Evolutionary conservation across 2,888 invertebrate genomes (phyloP).

Genomic region (Catocala fraxini): DNA sequence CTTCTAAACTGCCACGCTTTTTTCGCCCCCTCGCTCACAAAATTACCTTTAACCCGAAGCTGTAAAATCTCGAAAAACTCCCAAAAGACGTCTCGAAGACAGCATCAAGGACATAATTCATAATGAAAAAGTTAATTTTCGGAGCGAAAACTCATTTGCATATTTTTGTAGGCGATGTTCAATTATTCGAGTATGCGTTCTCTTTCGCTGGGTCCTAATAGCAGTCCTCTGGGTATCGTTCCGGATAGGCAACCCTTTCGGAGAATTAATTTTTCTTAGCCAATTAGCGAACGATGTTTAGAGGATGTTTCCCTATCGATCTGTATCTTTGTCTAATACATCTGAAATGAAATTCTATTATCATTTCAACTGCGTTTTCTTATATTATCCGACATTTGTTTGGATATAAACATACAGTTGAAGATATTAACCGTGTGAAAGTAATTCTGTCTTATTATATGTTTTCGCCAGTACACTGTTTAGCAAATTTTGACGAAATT

Average conservation of each 20-base stretch:
- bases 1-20: slow-evolving; percentile 56
- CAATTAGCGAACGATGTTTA: slow-evolving; percentile 80
- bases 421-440: no score
- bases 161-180: slow-evolving; percentile 81
- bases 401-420: no score
- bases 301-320: slow-evolving; percentile 71
- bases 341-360: slow-evolving; percentile 4
- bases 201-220: slow-evolving; percentile 70
- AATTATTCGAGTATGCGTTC: slow-evolving; percentile 80
- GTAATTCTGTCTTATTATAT: no score
- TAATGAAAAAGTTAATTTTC: slow-evolving; percentile 88
- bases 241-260: slow-evolving; percentile 75
- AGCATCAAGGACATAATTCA: slow-evolving; percentile 84
- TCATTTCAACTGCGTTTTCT: neutral
- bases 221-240: slow-evolving; percentile 78
- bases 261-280: slow-evolving; percentile 85
- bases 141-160: slow-evolving; percentile 80
- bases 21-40: slow-evolving; percentile 56
- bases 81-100: slow-evolving; percentile 80
- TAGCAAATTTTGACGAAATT: no score
- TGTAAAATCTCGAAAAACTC: slow-evolving; percentile 85
- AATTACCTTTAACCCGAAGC: slow-evolving; percentile 60
- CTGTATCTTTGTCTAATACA: slow-evolving; percentile 53
- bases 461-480: no score
- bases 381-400: no score